Base-by-base conservation (phyloP, 2,113 vertebrate genomes). In the Zapornia atra region DNA sequence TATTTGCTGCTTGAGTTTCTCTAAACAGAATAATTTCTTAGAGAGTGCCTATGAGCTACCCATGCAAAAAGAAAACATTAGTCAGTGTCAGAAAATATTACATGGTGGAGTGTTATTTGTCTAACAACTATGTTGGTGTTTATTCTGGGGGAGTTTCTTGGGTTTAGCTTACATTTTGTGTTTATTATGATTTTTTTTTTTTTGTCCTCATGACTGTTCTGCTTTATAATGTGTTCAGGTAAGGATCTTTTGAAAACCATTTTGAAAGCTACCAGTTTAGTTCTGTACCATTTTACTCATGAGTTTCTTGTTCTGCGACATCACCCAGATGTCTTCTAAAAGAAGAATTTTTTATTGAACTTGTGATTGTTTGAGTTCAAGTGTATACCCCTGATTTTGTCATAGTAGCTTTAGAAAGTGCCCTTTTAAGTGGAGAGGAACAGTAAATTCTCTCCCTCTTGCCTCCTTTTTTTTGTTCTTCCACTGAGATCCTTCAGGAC, bases 1-100 rank as follows among this genome's bases (percentile, higher is more conserved):
- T 95, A 89, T 96, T 96, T 96, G 89, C 94, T 94, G 66, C 93
- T 87, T 82, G 84, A 94, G 28, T 77, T 29, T 81, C 71, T 93
- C 88, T 71, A 79, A 96, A 87, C 29, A 78, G 69, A 95, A 65
- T 85, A 82, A 96, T 96, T 95, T 96, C 81, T 91, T 94, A 69
- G 65, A 94, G 56, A 70, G 81, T 90, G 84, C 46, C 81, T 94
- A 33, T 87, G 71, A 94, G 66, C 75, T 90, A 89, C 44, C 50
- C 87, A 80, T 92, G 84, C 87, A 94, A 82, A 94, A 95, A 69
- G 17, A 63, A 89, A 87, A 82, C 57, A 95, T 96, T 91, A 95
- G 69, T 95, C 83, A 78, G 34, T 56, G 48, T 82, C 86, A 85
- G 53, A 92, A 97, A 85, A 72, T 69, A 84, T 92, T 65, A 72